Base-by-base conservation (phyloP, 2,113 vertebrate species). In the Empidonax traillii region DNA sequence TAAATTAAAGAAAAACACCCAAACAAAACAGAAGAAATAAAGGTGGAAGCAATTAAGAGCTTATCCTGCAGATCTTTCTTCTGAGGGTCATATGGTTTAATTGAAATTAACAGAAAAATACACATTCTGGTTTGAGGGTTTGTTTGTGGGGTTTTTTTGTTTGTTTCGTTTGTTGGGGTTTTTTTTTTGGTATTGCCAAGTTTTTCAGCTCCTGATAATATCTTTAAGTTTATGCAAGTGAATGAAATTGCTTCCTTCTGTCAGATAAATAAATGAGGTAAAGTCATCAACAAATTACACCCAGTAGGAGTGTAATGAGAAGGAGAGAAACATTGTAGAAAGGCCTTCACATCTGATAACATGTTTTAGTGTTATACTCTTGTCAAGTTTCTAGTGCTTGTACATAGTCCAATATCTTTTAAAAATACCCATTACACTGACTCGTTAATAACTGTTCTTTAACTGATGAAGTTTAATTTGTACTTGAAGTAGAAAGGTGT, bases 1-100 rank as follows among this genome's bases (percentile, higher is more conserved):
- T 96, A 97, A 97, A 97, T 97, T 97, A 97, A 98, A 97, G 79
- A 89, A 93, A 95, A 90, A 81, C 52, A 93, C 35, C 10, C 49
- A 94, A 97, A 97, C 58, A 94, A 94, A 83, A 61, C 41, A 72
- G 52, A 83, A 90, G 56, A 85, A 81, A 83, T 87, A 96, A 96
- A 96, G 85, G 76, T 91, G 85, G 87, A 97, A 94, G 63, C 82
- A 92, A 93, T 96, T 96, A 97, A 94, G 28, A 30, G 23, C 25
- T 92, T 92, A 77, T 62, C 43, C 58, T 81, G 23, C 7, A 94
- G 39, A 95, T 37, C 51, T 76, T 82, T 43, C 51, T 74, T 84
- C 23, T 83, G 22, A 78, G 46, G 14, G 10, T 86, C 44, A 13
- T 85, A 39, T 68, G 23, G 49, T 56, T 73, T 78, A 73, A 93